Conservation (phyloP, 2,888 invertebrate species). For the Cantharis rustica region DNA sequence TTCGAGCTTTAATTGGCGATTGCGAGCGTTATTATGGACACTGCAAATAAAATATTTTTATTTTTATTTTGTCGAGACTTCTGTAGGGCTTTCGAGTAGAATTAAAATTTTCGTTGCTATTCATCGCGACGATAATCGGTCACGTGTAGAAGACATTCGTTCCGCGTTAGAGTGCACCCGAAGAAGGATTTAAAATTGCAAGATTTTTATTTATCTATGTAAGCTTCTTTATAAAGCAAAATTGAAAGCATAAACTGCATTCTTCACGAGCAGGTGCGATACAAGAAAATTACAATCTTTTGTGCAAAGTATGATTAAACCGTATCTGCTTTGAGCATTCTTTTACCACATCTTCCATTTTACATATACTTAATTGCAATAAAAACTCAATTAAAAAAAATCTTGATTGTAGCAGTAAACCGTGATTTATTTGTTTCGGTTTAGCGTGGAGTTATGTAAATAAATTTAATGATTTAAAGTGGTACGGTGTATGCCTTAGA, state of each 20-base stretch:
- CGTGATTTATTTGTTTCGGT: conserved; percentile 14
- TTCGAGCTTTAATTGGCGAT: no score
- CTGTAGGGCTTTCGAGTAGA: not conserved
- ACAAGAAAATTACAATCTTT: conserved; percentile 5
- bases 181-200: not conserved
- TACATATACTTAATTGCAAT: not conserved
- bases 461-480: conserved; percentile 20
- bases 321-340: not conserved
- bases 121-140: not conserved
- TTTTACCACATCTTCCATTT: not conserved
- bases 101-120: not conserved
- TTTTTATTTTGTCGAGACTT: not conserved
- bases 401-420: conserved; percentile 5
- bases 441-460: conserved; percentile 13
- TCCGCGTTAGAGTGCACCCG: not conserved
- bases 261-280: conserved; percentile 19
- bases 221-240: not conserved
- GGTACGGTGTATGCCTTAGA: conserved; percentile 6
- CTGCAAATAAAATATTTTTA: no score
- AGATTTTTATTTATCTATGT: not conserved
- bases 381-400: conserved; percentile 7
- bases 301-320: not conserved
- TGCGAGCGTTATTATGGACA: no score
- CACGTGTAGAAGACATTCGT: not conserved
- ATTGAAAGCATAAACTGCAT: conserved; percentile 8